Evolutionary conservation across 1,140 invertebrate species (phyloP).

Genomic region (Rhyacophila brunnea): DNA sequence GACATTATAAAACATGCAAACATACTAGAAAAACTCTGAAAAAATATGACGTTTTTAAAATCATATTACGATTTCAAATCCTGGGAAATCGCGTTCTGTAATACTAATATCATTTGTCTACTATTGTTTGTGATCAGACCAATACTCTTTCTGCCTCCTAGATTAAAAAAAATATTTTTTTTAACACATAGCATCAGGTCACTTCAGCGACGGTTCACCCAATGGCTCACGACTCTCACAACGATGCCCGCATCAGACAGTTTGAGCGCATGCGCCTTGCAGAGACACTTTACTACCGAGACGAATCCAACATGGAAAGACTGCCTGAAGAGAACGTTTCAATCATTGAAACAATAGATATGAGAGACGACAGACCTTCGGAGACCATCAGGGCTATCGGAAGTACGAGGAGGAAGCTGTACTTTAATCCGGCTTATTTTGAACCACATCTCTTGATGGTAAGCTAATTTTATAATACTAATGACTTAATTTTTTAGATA

Average conservation of each 20-base stretch:
- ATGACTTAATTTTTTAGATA: too few species aligned
- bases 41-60: too few species aligned
- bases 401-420: conserved; percentile 72
- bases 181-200: conserved; percentile 58
- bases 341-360: conserved; percentile 76
- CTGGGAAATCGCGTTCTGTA: too few species aligned
- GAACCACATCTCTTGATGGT: conserved; percentile 80
- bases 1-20: too few species aligned
- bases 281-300: conserved; percentile 40
- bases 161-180: too few species aligned
- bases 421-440: conserved; percentile 87
- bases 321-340: conserved; percentile 80
- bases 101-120: too few species aligned
- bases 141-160: too few species aligned
- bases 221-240: conserved; percentile 40
- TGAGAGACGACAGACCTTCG: conserved; percentile 59
- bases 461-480: too few species aligned
- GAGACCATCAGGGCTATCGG: conserved; percentile 62
- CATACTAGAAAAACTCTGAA: too few species aligned
- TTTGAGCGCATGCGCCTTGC: conserved; percentile 43
- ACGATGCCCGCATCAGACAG: conserved; percentile 36
- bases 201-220: conserved; percentile 71
- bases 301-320: conserved; percentile 64
- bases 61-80: too few species aligned
- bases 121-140: too few species aligned